phyloP scores from a whole-genome alignment of 2,888 invertebrate genomes.

The Sabatieria punctata region DNA sequence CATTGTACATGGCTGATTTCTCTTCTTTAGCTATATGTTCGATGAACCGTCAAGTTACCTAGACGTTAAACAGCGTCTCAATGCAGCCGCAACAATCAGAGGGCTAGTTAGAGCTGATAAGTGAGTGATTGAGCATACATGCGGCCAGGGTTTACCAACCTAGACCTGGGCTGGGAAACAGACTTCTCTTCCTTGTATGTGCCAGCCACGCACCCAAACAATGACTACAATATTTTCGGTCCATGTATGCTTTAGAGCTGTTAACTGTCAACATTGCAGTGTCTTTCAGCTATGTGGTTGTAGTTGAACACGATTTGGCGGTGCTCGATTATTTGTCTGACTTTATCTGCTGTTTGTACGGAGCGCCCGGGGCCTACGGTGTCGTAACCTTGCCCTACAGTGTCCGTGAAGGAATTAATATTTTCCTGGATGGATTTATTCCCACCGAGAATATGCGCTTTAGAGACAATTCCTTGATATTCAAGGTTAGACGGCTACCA shows the following conservation, averaged over 20 bases:
- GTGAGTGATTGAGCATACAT: slow-evolving; percentile 38
- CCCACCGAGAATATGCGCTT: slow-evolving; percentile 97
- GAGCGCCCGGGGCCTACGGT: slow-evolving; percentile 94
- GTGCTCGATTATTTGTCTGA: slow-evolving; percentile 96
- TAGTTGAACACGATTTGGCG: slow-evolving; percentile 96
- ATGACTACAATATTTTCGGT: no score
- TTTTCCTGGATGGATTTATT: slow-evolving; percentile 96
- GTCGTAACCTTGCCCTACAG: slow-evolving; percentile 99
- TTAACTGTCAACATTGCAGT: not conserved
- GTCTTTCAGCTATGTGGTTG: slow-evolving; percentile 68
- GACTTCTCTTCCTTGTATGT: no score
- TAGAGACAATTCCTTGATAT: slow-evolving; percentile 84
- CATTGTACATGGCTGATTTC: not conserved
- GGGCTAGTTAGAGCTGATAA: slow-evolving; percentile 75
- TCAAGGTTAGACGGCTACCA: slow-evolving; percentile 51
- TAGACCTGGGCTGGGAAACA: no score
- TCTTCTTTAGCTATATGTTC: slow-evolving; percentile 62
- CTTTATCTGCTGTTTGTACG: slow-evolving; percentile 95
- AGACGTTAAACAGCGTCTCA: slow-evolving; percentile 93
- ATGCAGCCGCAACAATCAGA: slow-evolving; percentile 85
- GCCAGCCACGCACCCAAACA: no score
- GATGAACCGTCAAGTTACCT: slow-evolving; percentile 97
- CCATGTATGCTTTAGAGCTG: no score
- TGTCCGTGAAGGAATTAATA: slow-evolving; percentile 98
- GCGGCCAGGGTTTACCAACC: no score